These are phyloP conservation scores for cattle (Bos taurus) DNA, from an alignment of 2,113 vertebrate genomes.

Conservation along the genomic window DNA sequence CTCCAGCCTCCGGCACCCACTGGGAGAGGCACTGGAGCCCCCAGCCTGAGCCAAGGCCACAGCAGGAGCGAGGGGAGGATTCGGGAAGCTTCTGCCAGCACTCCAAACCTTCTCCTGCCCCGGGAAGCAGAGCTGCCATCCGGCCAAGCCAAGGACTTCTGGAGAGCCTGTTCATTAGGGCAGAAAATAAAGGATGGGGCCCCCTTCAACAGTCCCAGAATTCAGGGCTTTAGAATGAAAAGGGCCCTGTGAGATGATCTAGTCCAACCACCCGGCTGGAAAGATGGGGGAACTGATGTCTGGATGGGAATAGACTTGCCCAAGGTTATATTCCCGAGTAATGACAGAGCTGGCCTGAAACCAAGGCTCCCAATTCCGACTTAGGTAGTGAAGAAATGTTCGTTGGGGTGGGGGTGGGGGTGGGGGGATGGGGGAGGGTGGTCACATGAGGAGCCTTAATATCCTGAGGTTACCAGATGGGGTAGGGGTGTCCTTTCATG, in stretches of 20 bases:
- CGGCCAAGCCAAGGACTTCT: background rate
- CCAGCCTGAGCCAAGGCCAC: conserved; percentile 48
- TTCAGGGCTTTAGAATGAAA: background rate
- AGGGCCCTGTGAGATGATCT: background rate
- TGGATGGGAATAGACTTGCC: background rate
- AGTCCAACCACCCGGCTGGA: background rate
- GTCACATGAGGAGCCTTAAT: background rate
- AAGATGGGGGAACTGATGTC: background rate
- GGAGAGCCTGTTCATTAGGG: background rate
- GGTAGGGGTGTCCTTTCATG: background rate
- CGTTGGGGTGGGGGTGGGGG: rapidly evolving
- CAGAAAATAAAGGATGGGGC: conserved; percentile 15
- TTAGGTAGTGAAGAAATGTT: background rate
- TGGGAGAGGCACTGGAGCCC: conserved; percentile 64
- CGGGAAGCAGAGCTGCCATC: background rate
- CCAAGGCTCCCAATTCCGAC: background rate
- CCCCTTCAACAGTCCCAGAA: background rate
- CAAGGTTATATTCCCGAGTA: background rate
- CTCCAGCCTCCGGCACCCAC: conserved; percentile 67
- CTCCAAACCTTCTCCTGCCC: background rate
- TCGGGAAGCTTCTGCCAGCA: conserved; percentile 44
- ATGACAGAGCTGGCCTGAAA: background rate
- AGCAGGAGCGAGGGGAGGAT: background rate
- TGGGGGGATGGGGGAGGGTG: rapidly evolving
- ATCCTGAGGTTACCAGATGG: background rate